These are phyloP conservation scores for Eidolon helvum DNA, from an alignment of 2,113 vertebrate genomes.

Conservation along the genomic window DNA sequence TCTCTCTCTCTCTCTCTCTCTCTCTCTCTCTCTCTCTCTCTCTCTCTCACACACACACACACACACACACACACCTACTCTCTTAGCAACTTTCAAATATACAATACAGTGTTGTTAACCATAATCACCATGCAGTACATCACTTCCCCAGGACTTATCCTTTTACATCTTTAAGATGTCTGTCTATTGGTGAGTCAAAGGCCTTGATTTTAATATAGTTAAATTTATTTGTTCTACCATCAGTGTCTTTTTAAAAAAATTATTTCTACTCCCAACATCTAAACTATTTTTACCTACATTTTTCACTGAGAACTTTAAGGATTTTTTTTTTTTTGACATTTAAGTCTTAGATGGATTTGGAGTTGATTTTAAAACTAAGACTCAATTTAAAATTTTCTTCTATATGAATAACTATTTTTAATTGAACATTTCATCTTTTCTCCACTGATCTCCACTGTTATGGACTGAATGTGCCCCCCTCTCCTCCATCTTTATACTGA, in stretches of 20 bases:
- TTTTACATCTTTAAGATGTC: background rate
- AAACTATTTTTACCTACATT: background rate
- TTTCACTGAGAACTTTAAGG: background rate
- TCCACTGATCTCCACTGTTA: background rate
- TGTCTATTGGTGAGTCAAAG: background rate
- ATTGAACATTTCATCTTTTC: background rate
- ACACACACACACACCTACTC: no score
- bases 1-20: background rate
- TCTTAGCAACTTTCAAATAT: background rate
- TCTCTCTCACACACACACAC: background rate
- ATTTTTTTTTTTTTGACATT: background rate
- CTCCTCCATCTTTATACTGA: background rate
- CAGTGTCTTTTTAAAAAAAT: background rate
- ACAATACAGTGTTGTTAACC: background rate
- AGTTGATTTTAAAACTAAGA: conserved; percentile 5
- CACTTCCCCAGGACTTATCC: background rate
- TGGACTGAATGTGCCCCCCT: background rate
- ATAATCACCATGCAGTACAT: background rate
- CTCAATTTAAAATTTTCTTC: background rate
- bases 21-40: background rate
- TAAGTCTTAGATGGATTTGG: background rate
- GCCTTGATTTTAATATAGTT: conserved; percentile 9
- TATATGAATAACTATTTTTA: background rate
- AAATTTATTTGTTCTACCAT: background rate
- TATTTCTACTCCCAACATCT: background rate